phyloP scores from a whole-genome alignment of 2,888 invertebrate species.

The Megamerina dolium region DNA sequence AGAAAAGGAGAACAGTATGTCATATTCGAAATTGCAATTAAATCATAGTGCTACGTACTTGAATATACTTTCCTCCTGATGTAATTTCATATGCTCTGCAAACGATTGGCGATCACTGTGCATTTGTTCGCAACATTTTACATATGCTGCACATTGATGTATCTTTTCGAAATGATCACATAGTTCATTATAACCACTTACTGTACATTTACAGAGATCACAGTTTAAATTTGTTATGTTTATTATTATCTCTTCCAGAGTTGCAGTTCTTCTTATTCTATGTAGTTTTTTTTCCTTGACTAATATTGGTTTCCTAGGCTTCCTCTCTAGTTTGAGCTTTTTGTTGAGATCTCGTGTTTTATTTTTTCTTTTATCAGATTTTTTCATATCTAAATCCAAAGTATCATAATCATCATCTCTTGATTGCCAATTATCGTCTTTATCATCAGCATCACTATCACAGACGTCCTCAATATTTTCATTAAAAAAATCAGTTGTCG shows the following conservation, averaged over 20 bases:
- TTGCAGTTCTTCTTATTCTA: too few relatives aligned
- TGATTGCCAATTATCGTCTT: slow-evolving; percentile 1
- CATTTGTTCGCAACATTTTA: slow-evolving; percentile 36
- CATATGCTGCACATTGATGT: slow-evolving; percentile 35
- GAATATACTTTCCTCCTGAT: slow-evolving; percentile 37
- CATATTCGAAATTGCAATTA: background rate
- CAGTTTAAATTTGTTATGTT: slow-evolving; percentile 26
- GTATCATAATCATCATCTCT: background rate
- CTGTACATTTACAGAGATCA: slow-evolving; percentile 33
- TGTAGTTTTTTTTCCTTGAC: background rate
- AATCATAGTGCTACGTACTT: slow-evolving; percentile 22
- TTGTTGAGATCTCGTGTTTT: background rate
- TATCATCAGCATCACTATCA: slow-evolving; percentile 6
- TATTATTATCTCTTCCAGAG: too few relatives aligned
- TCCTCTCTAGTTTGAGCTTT: background rate
- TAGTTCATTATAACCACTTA: slow-evolving; percentile 31
- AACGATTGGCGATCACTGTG: slow-evolving; percentile 33
- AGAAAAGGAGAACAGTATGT: background rate
- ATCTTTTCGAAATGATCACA: slow-evolving; percentile 32
- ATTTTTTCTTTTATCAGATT: background rate
- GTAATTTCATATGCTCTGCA: slow-evolving; percentile 38
- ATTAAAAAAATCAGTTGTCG: background rate
- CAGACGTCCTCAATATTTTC: slow-evolving; percentile 7
- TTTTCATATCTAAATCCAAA: background rate
- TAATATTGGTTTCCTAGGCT: background rate